Base-by-base conservation (phyloP, 2,888 invertebrate species). In the Endomychus coccineus region DNA sequence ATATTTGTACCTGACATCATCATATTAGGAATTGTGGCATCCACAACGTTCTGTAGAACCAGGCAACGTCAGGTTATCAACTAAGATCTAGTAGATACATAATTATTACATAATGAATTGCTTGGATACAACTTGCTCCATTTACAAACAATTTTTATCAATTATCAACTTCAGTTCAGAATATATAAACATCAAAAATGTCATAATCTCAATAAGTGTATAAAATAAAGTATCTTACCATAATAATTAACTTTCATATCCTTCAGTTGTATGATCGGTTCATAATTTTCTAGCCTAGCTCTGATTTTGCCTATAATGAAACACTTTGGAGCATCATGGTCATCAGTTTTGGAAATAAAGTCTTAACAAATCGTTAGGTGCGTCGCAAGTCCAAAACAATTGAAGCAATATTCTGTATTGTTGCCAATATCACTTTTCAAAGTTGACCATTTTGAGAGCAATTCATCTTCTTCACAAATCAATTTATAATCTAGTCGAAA, bases 341-440 rank as follows among this genome's bases (percentile, higher is more conserved):
- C 67, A 59, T 67, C 68, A 32, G 68, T 60, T 48, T 43, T 49
- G 11, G 40, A 39, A 15, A 45, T 33, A 33, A 43, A 45, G 34
- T 61, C 61, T 67, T 72, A 64, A 22, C 52, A 62, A 22, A 64
- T 54, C 43, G 78, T 78, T 71, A 87, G 80, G 67, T 90, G 83
- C 69, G 90, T 78, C 31, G 87, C 86, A 42, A 85, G 69, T 29
- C 84, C 84, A 36, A 91, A 62, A 37, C 81, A 77, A 34, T 76
- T 73, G 28, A 92, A 66, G 10, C 80, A 75, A 34, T 69, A 68
- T 40, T 78, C 74, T 1, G 90, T 83, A 40, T 74, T 75, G 38
- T 76, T 74, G 46, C 70, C 68, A 24, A 92, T 61, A 49, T 88
- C 82, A 25, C 70, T 68, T 30, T 50, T 47, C 32, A 64, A 59